Base-by-base conservation (phyloP, 2,797 vertebrate species). In the Hozukius guyotensis region DNA sequence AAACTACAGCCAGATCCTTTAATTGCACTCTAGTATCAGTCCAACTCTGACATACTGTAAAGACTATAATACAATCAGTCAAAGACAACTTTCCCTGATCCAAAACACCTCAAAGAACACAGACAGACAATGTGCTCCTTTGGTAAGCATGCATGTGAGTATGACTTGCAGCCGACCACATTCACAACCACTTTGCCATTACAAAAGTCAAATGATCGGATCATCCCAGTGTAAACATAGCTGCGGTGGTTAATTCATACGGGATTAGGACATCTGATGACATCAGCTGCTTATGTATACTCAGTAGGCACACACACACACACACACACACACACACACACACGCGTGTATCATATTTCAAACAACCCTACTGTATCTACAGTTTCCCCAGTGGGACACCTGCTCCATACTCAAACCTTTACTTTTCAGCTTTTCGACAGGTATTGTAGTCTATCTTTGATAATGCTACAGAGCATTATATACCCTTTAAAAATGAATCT, bases 221-320 rank as follows among this genome's bases (percentile, higher is more conserved):
- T 92, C 68, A 82, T 79, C 88, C 80, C 61, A 55, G 78, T 80
- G 84, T 77, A 87, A 89, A 92, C 86, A 89, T 4, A 72, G 63
- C 87, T 61, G 81, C 34, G 11, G 76, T 22, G 32, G 64, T 70
- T 86, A 36, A 88, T 86, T 85, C 77, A 82, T 29, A 52, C 0
- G 11, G 75, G 91, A 92, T 90, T 90, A 90, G 72, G 60, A 62
- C 52, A 62, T 73, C 59, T 67, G 57, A 82, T 75, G 74, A 83
- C 52, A 81, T 84, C 62, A 75, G 34, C 53, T 79, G 57, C 77
- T 80, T 77, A 59, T 66, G 55, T 55, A 27, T 63, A 52, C 57
- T 68, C 55, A 68, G 36, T 11, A 27, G 38, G 14, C 38, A 53
- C 63, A 49, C 38, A 56, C 14, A 34, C 36, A 38, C 36, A 36